Conservation (phyloP, 2,113 vertebrate genomes). For the Callospermophilus lateralis region DNA sequence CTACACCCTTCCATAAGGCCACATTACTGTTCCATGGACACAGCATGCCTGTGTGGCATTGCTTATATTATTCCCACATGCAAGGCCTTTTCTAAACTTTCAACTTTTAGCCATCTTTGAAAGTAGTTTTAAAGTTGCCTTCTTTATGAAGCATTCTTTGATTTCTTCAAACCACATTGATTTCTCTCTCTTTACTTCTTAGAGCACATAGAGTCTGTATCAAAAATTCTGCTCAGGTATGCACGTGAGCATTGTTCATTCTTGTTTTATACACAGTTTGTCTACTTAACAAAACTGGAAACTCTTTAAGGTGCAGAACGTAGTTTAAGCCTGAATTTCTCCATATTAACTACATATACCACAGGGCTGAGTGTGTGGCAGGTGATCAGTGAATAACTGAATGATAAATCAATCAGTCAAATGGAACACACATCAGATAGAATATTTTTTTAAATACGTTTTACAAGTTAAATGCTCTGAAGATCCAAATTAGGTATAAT, state of each 20-base stretch:
- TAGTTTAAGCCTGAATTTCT: constrained; percentile 8
- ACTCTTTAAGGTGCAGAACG: neutral
- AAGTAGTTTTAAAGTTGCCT: neutral
- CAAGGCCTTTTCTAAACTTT: neutral
- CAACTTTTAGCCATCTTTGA: neutral
- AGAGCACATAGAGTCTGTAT: neutral
- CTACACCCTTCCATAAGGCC: neutral
- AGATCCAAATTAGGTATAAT: neutral
- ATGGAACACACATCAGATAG: neutral
- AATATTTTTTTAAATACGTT: neutral
- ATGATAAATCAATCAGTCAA: neutral
- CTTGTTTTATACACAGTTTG: neutral
- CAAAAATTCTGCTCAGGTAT: neutral
- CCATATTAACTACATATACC: neutral
- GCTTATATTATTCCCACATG: neutral
- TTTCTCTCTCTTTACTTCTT: neutral
- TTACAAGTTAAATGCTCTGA: neutral
- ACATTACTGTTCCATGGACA: neutral
- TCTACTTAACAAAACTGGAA: neutral
- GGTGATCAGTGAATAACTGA: neutral
- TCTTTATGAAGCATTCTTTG: neutral
- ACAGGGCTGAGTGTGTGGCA: neutral
- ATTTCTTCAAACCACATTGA: neutral
- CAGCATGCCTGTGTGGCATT: neutral
- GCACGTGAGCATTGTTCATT: neutral